Evolutionary conservation across 2,797 vertebrate genomes (phyloP).

Genomic region (Sebastes ruberrimus): DNA sequence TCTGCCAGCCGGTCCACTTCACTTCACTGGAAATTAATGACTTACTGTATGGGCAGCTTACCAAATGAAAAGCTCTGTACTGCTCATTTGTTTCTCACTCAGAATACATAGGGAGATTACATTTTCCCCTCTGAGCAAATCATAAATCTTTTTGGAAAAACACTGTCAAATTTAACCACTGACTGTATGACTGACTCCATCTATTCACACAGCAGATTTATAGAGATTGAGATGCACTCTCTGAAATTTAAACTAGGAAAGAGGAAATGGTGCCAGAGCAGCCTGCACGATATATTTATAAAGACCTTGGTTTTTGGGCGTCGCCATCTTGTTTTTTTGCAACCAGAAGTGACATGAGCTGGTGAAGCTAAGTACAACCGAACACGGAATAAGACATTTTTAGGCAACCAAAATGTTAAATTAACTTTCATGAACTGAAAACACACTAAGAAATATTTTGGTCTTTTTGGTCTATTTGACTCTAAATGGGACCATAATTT

Average conservation of each 20-base stretch:
- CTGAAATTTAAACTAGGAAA: conserved; percentile 11
- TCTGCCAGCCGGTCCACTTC: conserved; percentile 18
- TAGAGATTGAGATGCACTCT: conserved; percentile 9
- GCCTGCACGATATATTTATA: neutral
- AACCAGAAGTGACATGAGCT: neutral
- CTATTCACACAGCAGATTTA: conserved; percentile 30
- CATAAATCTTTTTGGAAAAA: conserved; percentile 37
- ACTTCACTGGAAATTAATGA: conserved; percentile 59
- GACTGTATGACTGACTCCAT: conserved; percentile 17
- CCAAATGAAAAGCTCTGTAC: conserved; percentile 49
- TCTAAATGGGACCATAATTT: neutral
- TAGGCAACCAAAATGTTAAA: neutral
- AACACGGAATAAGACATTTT: neutral
- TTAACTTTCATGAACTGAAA: neutral
- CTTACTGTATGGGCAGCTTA: conserved; percentile 41
- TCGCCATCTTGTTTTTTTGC: neutral
- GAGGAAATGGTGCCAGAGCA: neutral
- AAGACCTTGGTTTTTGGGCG: neutral
- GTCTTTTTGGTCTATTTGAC: too few relatives aligned
- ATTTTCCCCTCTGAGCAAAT: conserved; percentile 36
- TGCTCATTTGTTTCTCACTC: conserved; percentile 46
- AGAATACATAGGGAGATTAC: conserved; percentile 46
- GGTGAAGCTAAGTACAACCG: neutral
- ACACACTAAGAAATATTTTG: neutral
- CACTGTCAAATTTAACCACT: conserved; percentile 34